Evolutionary conservation across 2,113 vertebrate genomes (phyloP).

Genomic region (Rhinolophus ferrumequinum): DNA sequence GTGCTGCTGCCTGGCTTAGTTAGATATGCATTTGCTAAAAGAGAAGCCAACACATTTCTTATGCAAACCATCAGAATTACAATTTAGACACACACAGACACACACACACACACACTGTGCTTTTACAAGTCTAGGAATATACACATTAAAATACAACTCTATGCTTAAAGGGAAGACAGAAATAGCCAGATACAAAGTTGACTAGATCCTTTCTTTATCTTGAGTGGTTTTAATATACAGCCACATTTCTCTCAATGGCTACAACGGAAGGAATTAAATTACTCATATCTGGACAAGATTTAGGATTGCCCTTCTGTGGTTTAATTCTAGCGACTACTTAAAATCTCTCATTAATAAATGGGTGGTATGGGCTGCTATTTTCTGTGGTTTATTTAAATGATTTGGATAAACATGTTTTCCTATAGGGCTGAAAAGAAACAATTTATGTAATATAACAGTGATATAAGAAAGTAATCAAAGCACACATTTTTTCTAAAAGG

Average conservation of each 20-base stretch:
- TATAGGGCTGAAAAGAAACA: neutral
- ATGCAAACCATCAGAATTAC: constrained; percentile 17
- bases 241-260: constrained; percentile 3
- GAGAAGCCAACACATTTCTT: constrained; percentile 54
- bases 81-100: neutral
- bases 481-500: constrained; percentile 46
- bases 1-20: constrained; percentile 54
- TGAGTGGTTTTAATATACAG: constrained; percentile 30
- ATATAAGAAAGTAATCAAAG: constrained; percentile 27
- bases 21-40: constrained; percentile 67
- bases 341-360: constrained; percentile 27
- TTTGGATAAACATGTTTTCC: constrained; percentile 43
- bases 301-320: neutral
- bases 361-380: neutral
- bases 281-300: constrained; percentile 51
- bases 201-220: neutral
- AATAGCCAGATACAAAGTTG: neutral
- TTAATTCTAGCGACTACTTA: neutral
- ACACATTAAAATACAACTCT: constrained; percentile 48
- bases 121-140: constrained; percentile 42
- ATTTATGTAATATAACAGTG: neutral
- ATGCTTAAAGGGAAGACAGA: neutral
- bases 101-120: neutral
- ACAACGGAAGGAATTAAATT: constrained; percentile 52
- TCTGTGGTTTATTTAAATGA: constrained; percentile 9